Evolutionary conservation across 2,113 vertebrate genomes (phyloP).

Genomic region (Jacana jacana): DNA sequence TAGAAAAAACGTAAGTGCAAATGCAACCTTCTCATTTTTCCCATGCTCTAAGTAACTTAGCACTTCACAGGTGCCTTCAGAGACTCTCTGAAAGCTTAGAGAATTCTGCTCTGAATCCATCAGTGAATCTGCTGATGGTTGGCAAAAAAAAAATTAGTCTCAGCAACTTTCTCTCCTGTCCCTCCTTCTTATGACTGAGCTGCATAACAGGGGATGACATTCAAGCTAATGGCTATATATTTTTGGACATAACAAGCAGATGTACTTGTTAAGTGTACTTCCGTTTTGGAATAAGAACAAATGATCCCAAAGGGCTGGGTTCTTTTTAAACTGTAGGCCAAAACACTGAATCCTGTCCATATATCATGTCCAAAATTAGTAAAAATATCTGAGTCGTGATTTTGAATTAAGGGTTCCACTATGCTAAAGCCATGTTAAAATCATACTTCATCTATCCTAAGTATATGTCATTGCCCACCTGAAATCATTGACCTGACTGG

Average conservation of each 20-base stretch:
- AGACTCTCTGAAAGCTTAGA: neutral
- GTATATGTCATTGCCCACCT: neutral
- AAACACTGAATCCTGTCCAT: neutral
- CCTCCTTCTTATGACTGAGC: neutral
- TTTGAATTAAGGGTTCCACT: neutral
- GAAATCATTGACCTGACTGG: neutral
- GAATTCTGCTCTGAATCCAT: neutral
- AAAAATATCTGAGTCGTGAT: neutral
- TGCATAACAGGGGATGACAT: neutral
- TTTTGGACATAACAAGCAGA: neutral
- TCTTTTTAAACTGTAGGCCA: neutral
- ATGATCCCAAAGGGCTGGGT: neutral
- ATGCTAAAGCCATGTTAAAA: neutral
- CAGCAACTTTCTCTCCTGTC: neutral
- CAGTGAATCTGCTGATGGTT: neutral
- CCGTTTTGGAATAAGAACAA: neutral
- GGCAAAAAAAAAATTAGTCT: neutral
- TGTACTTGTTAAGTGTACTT: neutral
- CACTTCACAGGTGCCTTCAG: neutral
- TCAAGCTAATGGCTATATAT: neutral
- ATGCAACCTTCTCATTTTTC: neutral
- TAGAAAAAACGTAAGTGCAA: neutral
- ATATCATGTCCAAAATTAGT: neutral
- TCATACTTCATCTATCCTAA: neutral
- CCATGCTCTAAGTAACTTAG: neutral